Conservation (phyloP, 2,888 invertebrate species). For the Hydrotaea diabolus region DNA sequence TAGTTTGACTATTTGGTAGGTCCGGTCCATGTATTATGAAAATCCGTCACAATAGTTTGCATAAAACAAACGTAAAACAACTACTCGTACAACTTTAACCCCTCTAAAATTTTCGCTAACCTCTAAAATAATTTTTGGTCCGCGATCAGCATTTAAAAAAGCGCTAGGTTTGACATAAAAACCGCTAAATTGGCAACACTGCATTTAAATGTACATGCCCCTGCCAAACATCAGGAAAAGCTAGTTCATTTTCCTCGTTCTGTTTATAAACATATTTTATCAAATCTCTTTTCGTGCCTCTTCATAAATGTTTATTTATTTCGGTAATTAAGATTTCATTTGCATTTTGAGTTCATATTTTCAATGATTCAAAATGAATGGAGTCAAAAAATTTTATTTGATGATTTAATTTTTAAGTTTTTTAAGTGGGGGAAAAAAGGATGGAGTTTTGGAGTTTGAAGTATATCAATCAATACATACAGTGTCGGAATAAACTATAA, state of each 20-base stretch:
- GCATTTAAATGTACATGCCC: background rate
- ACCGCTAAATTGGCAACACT: too few relatives aligned
- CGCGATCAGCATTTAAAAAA: too few relatives aligned
- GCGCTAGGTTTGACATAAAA: too few relatives aligned
- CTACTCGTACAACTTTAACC: too few relatives aligned
- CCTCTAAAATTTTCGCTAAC: too few relatives aligned
- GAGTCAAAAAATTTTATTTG: background rate
- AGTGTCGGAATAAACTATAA: too few relatives aligned
- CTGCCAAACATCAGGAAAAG: background rate
- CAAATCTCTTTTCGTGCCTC: background rate
- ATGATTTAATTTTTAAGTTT: background rate
- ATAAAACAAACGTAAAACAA: background rate
- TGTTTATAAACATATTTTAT: background rate
- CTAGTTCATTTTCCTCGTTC: background rate
- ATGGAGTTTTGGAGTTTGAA: background rate
- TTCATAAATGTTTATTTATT: background rate
- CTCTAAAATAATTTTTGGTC: too few relatives aligned
- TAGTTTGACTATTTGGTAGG: too few relatives aligned
- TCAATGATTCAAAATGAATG: background rate
- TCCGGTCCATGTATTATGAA: too few relatives aligned
- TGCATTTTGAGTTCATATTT: background rate
- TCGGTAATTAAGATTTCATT: background rate
- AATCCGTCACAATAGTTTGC: too few relatives aligned
- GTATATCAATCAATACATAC: too few relatives aligned
- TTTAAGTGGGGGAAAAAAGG: background rate